These are phyloP conservation scores for Addax nasomaculatus DNA, from an alignment of 2,113 vertebrate genomes.

Conservation along the genomic window DNA sequence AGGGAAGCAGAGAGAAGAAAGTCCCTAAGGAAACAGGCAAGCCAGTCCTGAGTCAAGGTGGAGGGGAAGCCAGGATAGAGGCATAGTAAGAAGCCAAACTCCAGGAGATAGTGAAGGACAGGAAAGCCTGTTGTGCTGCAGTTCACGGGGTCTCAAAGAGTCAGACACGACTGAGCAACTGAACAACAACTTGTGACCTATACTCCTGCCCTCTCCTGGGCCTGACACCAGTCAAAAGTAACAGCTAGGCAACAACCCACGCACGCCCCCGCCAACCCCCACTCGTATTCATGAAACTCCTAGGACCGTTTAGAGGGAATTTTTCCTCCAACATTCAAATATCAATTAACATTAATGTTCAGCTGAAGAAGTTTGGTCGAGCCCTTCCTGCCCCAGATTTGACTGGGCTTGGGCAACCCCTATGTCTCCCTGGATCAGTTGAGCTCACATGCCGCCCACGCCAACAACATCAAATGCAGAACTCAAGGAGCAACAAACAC, in stretches of 20 bases:
- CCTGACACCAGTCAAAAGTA: background rate
- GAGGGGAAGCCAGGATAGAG: background rate
- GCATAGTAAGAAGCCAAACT: background rate
- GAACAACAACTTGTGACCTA: background rate
- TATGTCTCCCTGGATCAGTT: background rate
- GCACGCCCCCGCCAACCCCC: background rate
- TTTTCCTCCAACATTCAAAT: background rate
- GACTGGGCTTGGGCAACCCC: background rate
- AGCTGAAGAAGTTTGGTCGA: background rate
- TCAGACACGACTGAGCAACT: accelerated
- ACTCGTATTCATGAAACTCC: background rate
- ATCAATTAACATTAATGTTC: background rate
- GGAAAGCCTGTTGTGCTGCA: background rate
- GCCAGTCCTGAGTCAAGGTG: background rate
- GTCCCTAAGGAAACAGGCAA: background rate
- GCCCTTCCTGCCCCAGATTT: background rate
- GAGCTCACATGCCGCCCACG: background rate
- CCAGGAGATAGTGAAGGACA: background rate
- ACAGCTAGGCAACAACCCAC: background rate
- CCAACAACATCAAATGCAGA: background rate
- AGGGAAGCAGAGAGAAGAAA: background rate
- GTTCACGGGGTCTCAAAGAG: background rate
- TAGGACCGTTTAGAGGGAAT: background rate
- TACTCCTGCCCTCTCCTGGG: background rate
- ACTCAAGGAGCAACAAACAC: background rate